These are phyloP conservation scores for Nannoperca australis DNA, from an alignment of 2,797 vertebrate genomes.

Conservation along the genomic window DNA sequence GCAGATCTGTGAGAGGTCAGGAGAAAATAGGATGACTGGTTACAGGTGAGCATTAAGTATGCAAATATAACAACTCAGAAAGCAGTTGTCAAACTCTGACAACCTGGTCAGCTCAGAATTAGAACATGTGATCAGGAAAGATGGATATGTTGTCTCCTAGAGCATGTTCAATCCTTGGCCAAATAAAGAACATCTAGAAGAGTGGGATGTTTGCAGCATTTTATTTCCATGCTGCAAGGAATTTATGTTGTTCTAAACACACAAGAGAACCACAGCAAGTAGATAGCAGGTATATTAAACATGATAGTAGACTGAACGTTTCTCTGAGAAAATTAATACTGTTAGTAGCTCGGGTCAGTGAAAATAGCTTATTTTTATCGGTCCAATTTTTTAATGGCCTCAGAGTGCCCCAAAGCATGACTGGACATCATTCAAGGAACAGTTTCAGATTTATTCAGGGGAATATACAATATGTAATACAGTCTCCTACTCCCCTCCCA, in stretches of 20 bases:
- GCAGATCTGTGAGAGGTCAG: slow-evolving; percentile 13
- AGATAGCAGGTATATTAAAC: background rate
- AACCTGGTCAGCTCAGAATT: background rate
- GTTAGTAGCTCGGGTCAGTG: background rate
- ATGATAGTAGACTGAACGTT: background rate
- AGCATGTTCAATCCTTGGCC: background rate
- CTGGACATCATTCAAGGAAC: slow-evolving; percentile 19
- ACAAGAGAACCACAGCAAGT: background rate
- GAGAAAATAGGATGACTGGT: slow-evolving; percentile 4
- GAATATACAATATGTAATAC: slow-evolving; percentile 25
- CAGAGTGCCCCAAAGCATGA: slow-evolving; percentile 16
- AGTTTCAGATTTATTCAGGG: slow-evolving; percentile 42
- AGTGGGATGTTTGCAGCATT: slow-evolving; percentile 6
- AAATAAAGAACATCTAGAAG: background rate
- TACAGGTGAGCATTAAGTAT: slow-evolving; percentile 19
- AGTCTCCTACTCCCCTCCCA: slow-evolving; percentile 52
- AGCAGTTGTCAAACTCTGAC: slow-evolving; percentile 11
- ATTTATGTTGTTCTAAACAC: background rate
- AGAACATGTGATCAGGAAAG: slow-evolving; percentile 1
- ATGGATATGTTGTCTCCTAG: background rate
- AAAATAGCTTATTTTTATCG: slow-evolving; percentile 4
- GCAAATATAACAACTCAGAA: slow-evolving; percentile 27
- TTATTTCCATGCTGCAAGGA: background rate
- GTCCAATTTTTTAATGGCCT: slow-evolving; percentile 29
- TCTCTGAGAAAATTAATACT: slow-evolving; percentile 6